Evolutionary conservation across 2,113 vertebrate genomes (phyloP).

Genomic region (Butorides virescens): DNA sequence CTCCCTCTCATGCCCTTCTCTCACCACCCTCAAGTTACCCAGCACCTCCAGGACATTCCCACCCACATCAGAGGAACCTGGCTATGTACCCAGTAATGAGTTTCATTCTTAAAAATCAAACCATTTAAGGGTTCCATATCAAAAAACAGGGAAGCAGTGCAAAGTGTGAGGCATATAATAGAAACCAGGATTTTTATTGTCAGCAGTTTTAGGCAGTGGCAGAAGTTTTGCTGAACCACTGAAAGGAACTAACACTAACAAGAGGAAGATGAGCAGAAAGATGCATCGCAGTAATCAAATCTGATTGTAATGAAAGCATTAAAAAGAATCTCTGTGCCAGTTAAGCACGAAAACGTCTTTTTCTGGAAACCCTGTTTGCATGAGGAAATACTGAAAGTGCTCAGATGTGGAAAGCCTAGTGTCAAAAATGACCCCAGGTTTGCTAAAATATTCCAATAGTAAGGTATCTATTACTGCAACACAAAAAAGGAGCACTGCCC

Average conservation of each 20-base stretch:
- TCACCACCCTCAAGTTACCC: neutral
- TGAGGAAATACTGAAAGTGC: neutral
- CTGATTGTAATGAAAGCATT: neutral
- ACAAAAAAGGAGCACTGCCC: neutral
- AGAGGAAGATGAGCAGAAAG: slow-evolving; percentile 32
- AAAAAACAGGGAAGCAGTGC: neutral
- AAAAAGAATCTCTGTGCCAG: neutral
- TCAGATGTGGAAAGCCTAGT: neutral
- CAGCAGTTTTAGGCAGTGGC: neutral
- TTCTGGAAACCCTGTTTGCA: neutral
- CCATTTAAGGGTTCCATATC: neutral
- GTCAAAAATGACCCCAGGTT: neutral
- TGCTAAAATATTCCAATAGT: neutral
- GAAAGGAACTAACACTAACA: slow-evolving; percentile 37
- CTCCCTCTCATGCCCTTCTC: neutral
- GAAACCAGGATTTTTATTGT: neutral
- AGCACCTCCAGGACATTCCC: neutral
- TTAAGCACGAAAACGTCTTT: neutral
- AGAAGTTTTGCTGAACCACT: slow-evolving; percentile 38
- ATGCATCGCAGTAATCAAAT: slow-evolving; percentile 18
- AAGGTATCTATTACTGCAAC: neutral
- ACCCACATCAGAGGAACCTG: neutral
- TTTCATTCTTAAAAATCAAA: slow-evolving; percentile 49
- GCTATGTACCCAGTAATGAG: neutral
- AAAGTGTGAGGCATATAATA: neutral